Evolutionary conservation across 2,797 vertebrate species (phyloP).

Genomic region (Chelon labrosus): DNA sequence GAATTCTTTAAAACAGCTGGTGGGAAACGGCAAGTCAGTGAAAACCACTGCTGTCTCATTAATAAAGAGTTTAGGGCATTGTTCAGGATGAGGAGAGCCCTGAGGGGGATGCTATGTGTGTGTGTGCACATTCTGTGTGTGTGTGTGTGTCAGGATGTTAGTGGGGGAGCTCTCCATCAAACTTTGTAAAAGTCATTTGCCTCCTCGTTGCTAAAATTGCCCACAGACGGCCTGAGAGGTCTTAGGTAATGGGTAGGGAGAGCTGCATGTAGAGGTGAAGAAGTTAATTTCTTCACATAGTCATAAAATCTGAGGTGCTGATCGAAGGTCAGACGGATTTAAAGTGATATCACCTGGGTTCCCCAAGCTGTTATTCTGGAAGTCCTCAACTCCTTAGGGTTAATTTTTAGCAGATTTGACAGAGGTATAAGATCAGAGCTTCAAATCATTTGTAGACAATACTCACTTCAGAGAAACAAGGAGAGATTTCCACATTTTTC

Average conservation of each 20-base stretch:
- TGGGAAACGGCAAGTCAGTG: conserved; percentile 81
- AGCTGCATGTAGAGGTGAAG: conserved; percentile 16
- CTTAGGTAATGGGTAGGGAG: conserved; percentile 61
- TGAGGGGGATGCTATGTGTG: conserved; percentile 37
- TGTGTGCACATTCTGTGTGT: conserved; percentile 23
- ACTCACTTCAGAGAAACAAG: too few species aligned
- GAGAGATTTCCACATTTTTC: too few species aligned
- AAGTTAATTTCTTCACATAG: conserved; percentile 1
- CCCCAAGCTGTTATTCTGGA: not conserved
- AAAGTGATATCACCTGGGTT: not conserved
- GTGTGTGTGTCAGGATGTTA: conserved; percentile 64
- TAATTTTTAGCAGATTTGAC: too few species aligned
- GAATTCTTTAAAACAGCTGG: conserved; percentile 74
- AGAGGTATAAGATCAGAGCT: too few species aligned
- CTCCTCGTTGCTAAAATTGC: conserved; percentile 85
- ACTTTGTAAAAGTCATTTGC: conserved; percentile 86
- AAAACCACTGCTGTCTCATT: conserved; percentile 81
- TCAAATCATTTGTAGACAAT: too few species aligned
- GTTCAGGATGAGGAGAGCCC: conserved; percentile 69
- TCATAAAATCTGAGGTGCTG: not conserved
- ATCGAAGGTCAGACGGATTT: not conserved
- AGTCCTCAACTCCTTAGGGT: too few species aligned
- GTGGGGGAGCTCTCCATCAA: conserved; percentile 81
- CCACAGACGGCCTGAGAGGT: conserved; percentile 73
- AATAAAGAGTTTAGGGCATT: conserved; percentile 80